Percentiles rank a stretch among this genome's conserved stretches.
Evolutionary conservation across 92 coral and sea anemone genomes (phyloP).

Genomic region (Actinernus sp.): DNA sequence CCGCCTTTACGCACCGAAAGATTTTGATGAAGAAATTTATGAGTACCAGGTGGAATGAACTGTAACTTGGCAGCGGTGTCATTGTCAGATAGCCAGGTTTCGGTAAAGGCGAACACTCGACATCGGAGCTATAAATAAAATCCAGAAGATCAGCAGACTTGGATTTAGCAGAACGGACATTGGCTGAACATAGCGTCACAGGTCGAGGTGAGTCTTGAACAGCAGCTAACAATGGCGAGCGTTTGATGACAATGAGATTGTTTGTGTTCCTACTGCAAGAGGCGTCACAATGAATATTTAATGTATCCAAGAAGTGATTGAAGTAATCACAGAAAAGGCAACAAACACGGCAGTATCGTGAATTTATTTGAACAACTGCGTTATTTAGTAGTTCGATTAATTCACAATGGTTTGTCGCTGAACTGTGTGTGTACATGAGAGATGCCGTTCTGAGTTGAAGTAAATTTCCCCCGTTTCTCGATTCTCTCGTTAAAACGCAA

Average conservation of each 20-base stretch:
- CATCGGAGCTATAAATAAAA: conserved; percentile 15
- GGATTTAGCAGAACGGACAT: conserved; percentile 31
- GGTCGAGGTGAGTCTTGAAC: conserved; percentile 1
- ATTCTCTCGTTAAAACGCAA: no score
- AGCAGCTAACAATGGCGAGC: conserved; percentile 16
- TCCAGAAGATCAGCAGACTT: conserved; percentile 29
- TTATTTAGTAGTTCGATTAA: no score
- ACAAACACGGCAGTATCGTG: no score
- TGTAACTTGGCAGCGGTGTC: conserved; percentile 42
- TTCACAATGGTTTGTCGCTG: no score
- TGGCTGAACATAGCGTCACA: conserved; percentile 16
- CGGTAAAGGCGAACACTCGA: conserved; percentile 32
- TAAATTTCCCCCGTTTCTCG: no score
- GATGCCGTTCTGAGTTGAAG: no score
- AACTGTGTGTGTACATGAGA: no score
- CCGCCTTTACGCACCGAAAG: conserved; percentile 25
- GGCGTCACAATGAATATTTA: no score
- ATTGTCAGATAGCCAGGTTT: conserved; percentile 35
- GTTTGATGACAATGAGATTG: conserved; percentile 26
- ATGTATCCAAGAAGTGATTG: no score
- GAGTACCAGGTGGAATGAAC: conserved; percentile 37
- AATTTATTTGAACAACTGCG: no score
- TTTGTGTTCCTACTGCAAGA: conserved; percentile 6
- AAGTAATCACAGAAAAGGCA: no score
- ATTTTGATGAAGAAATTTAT: conserved; percentile 34